A percentile compares a stretch with the other conserved stretches of the same genome.
phyloP scores from a whole-genome alignment of 2,113 vertebrate genomes.

The Chamaea fasciata region DNA sequence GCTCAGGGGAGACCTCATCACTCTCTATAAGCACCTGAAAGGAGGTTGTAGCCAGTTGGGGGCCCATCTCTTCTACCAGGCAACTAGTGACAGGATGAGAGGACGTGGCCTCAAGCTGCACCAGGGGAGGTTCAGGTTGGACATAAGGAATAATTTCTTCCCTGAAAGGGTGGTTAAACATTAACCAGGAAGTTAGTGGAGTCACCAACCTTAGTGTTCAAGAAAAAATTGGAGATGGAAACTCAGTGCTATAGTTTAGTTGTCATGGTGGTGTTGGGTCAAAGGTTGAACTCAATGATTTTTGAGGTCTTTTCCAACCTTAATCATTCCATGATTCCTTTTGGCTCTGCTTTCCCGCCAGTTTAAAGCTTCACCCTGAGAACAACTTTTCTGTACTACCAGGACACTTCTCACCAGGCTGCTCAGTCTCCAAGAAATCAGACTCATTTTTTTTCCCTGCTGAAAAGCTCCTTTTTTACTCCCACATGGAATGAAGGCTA shows the following conservation, averaged over 20 bases:
- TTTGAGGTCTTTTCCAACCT: neutral
- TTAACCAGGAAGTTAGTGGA: neutral
- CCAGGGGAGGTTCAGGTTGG: neutral
- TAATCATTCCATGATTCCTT: neutral
- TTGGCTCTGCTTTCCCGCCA: neutral
- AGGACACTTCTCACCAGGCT: neutral
- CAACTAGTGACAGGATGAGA: neutral
- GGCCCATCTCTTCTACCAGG: no score
- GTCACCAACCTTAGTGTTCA: neutral
- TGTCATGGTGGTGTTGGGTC: neutral
- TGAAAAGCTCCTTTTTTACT: neutral
- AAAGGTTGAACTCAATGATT: neutral
- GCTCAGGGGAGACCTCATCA: neutral
- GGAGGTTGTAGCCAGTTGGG: neutral
- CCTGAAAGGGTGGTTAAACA: neutral
- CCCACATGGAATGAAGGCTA: neutral
- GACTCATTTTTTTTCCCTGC: accelerated
- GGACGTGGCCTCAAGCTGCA: neutral
- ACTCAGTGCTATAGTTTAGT: neutral
- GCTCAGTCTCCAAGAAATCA: neutral
- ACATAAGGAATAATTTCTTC: neutral
- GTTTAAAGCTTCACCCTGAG: neutral
- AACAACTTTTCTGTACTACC: neutral
- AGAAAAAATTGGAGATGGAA: neutral
- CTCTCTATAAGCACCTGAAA: neutral